A percentile compares a stretch with the other conserved stretches of the same genome.
Conservation (phyloP, 2,113 vertebrate genomes). For the Mugil cephalus region DNA sequence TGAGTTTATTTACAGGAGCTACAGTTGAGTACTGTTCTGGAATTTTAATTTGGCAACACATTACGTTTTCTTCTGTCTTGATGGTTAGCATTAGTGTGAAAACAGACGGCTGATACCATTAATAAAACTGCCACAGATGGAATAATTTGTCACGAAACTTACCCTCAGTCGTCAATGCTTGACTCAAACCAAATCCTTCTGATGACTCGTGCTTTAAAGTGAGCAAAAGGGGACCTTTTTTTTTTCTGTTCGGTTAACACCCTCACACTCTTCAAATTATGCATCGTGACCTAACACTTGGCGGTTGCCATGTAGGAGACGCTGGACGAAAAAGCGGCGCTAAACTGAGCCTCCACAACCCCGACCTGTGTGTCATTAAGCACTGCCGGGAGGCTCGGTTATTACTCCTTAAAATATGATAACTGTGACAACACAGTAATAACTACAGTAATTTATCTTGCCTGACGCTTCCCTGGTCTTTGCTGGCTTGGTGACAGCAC, state of each 20-base stretch:
- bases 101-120: not conserved
- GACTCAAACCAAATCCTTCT: not conserved
- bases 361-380: slow-evolving; percentile 42
- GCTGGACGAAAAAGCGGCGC: slow-evolving; percentile 26
- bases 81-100: not conserved
- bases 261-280: slow-evolving; percentile 11
- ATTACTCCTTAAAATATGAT: slow-evolving; percentile 64
- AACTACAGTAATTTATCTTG: slow-evolving; percentile 60
- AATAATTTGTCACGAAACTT: not conserved
- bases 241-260: slow-evolving; percentile 1
- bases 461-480: slow-evolving; percentile 41
- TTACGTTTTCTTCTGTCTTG: not conserved
- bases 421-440: slow-evolving; percentile 65
- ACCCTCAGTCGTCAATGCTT: too few species aligned
- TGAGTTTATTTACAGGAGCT: slow-evolving; percentile 12
- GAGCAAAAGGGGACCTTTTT: not conserved
- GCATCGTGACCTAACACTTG: slow-evolving; percentile 30
- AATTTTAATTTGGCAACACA: not conserved
- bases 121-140: too few species aligned
- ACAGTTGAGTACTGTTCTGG: not conserved
- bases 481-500: slow-evolving; percentile 29
- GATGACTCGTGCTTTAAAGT: slow-evolving; percentile 9
- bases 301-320: slow-evolving; percentile 20
- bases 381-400: slow-evolving; percentile 48
- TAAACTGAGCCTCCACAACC: slow-evolving; percentile 45